Base-by-base conservation (phyloP, 1,140 invertebrate species). In the Eurosta solidaginis region DNA sequence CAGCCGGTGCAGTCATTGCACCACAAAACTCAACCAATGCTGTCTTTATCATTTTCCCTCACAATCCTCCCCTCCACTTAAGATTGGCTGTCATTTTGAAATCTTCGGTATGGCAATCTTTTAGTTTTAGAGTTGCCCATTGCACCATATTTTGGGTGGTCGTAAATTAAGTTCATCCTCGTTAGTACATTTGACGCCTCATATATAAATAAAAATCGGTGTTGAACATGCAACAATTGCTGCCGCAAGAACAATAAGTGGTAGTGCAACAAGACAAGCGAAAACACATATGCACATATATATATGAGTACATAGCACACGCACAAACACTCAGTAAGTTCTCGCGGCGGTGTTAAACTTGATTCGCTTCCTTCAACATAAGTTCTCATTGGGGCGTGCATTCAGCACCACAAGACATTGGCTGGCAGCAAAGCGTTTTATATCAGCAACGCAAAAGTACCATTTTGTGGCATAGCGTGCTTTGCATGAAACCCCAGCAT, bases 141-240 rank as follows among this genome's bases (percentile, higher is more conserved):
- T n/a, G n/a, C n/a, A n/a, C n/a, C n/a, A 68, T 33, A 68, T 68
- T 59, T 68, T 68, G 59, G 59, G 59, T 68, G 59, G 59, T 68
- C 59, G 59, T 68, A 68, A 68, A 68, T 68, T 68, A 68, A 68
- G 59, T 40, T 68, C 33, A 68, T 68, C 40, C 59, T 68, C 59
- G 59, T 68, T 68, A 68, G 59, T 68, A 68, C 33, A 33, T 68
- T 68, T 68, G 59, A 68, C 59, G 59, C 59, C 59, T 68, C 33
- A 33, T 33, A 68, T 33, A 68, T 68, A 68, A 68, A 68, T 68
- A 68, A 68, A 68, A 68, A 68, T 68, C 59, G 59, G n/a, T 68
- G 59, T 68, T 68, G 59, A 68, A 68, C 59, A 68, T 68, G 59
- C 59, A 68, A 68, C 59, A 68, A 68, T 68, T 68, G 59, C n/a